Percentiles rank a stretch among this genome's conserved stretches.
These are phyloP conservation scores for Scortum barcoo DNA, from an alignment of 2,113 vertebrate species.

Conservation along the genomic window DNA sequence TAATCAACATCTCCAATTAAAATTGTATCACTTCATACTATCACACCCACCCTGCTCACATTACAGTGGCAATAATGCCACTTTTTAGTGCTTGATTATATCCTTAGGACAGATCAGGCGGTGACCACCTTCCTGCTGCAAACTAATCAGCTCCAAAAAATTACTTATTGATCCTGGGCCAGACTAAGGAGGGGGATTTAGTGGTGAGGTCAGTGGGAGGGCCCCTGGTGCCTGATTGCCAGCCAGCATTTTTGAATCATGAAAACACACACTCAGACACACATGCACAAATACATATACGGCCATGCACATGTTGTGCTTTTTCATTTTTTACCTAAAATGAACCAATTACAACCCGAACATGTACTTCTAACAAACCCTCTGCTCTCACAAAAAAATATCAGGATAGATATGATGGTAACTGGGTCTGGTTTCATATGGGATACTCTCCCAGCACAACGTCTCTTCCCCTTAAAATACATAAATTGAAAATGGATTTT, in stretches of 20 bases:
- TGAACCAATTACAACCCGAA: conserved; percentile 73
- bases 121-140: conserved; percentile 90
- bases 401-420: conserved; percentile 34
- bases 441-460: conserved; percentile 39
- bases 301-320: conserved; percentile 19
- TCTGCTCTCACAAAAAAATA: conserved; percentile 54
- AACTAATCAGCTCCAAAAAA: conserved; percentile 99
- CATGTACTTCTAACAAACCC: conserved; percentile 67
- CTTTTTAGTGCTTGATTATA: conserved; percentile 95
- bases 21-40: conserved; percentile 54
- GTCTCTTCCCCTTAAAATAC: conserved; percentile 55
- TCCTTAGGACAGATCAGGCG: conserved; percentile 92
- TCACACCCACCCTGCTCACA: conserved; percentile 67
- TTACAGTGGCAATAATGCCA: conserved; percentile 85
- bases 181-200: conserved; percentile 85
- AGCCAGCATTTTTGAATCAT: conserved; percentile 57
- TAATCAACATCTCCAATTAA: conserved; percentile 44
- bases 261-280: conserved; percentile 6
- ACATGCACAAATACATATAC: conserved; percentile 15
- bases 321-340: conserved; percentile 48
- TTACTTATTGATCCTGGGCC: conserved; percentile 96
- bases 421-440: conserved; percentile 27
- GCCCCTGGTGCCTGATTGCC: conserved; percentile 63
- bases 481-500: conserved; percentile 80
- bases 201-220: conserved; percentile 87